phyloP scores from a whole-genome alignment of 2,888 invertebrate genomes.

The Volucella inflata region DNA sequence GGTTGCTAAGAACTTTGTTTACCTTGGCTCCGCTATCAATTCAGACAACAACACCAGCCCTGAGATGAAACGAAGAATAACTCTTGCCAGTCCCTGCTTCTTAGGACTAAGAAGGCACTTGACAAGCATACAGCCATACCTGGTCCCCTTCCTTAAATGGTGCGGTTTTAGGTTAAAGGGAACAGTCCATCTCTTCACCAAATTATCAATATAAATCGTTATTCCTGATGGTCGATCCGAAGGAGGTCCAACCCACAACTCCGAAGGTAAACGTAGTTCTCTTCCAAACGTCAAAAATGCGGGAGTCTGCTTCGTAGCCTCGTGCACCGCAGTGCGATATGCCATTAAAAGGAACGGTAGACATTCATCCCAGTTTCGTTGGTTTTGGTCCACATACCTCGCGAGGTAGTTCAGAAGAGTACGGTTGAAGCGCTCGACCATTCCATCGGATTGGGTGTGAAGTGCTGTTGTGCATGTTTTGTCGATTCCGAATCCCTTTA shows the following conservation, averaged over 20 bases:
- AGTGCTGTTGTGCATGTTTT: constrained; percentile 36
- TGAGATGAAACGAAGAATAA: too few species aligned
- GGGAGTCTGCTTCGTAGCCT: constrained; percentile 19
- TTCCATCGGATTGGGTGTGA: constrained; percentile 46
- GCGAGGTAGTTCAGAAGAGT: too few species aligned
- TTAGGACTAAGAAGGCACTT: too few species aligned
- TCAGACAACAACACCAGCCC: too few species aligned
- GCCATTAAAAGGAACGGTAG: constrained; percentile 13
- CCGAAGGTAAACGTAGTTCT: constrained; percentile 12
- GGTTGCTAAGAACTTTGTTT: too few species aligned
- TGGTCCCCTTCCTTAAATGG: too few species aligned
- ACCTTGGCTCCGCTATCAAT: too few species aligned
- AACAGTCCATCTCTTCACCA: too few species aligned
- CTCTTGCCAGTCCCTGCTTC: too few species aligned
- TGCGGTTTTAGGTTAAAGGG: too few species aligned
- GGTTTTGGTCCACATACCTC: constrained; percentile 10
- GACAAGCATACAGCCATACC: too few species aligned
- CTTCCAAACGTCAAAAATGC: constrained; percentile 24
- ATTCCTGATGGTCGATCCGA: neutral
- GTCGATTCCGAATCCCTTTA: neutral
- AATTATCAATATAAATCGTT: constrained; percentile 5
- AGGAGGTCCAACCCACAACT: neutral
- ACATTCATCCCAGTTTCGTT: constrained; percentile 22
- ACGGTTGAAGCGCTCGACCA: constrained; percentile 60
- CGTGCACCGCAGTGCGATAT: neutral